Percentiles rank a stretch among this genome's conserved stretches.
These are phyloP conservation scores for Camptogramma bilineatum DNA, from an alignment of 2,888 invertebrate genomes.

Conservation along the genomic window DNA sequence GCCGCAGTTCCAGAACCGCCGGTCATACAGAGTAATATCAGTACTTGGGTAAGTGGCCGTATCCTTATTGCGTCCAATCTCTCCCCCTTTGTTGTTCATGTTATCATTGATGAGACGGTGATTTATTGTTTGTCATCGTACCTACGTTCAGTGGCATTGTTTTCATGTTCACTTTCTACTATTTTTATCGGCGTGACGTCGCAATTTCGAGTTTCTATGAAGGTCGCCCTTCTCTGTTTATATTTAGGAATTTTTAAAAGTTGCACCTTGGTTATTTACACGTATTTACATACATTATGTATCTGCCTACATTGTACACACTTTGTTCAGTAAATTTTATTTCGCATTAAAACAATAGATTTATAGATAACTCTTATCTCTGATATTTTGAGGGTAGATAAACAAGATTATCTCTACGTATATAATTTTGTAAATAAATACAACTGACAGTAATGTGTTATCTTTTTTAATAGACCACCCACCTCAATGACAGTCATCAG, in stretches of 20 bases:
- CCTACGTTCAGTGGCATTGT: slow-evolving; percentile 37
- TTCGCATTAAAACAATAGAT: slow-evolving; percentile 9
- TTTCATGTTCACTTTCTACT: slow-evolving; percentile 53
- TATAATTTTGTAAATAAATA: neutral
- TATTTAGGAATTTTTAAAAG: slow-evolving; percentile 26
- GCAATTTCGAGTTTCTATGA: slow-evolving; percentile 42
- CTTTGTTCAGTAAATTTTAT: slow-evolving; percentile 9
- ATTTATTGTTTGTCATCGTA: slow-evolving; percentile 52
- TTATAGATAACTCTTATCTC: neutral
- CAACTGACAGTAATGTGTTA: neutral
- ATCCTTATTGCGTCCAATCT: slow-evolving; percentile 45
- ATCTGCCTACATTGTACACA: slow-evolving; percentile 3
- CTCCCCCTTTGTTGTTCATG: slow-evolving; percentile 58
- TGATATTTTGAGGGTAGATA: neutral
- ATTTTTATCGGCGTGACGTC: slow-evolving; percentile 53
- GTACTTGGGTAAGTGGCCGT: slow-evolving; percentile 75
- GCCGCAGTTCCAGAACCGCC: slow-evolving; percentile 63
- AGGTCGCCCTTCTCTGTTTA: slow-evolving; percentile 44
- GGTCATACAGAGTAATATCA: slow-evolving; percentile 66
- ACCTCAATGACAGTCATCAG: slow-evolving; percentile 93
- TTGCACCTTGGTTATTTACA: neutral
- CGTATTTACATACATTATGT: neutral
- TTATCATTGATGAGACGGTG: slow-evolving; percentile 37
- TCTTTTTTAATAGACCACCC: slow-evolving; percentile 86
- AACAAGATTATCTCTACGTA: no score